Base-by-base conservation (phyloP, 92 coral and sea anemone genomes). In the Porites lobata region DNA sequence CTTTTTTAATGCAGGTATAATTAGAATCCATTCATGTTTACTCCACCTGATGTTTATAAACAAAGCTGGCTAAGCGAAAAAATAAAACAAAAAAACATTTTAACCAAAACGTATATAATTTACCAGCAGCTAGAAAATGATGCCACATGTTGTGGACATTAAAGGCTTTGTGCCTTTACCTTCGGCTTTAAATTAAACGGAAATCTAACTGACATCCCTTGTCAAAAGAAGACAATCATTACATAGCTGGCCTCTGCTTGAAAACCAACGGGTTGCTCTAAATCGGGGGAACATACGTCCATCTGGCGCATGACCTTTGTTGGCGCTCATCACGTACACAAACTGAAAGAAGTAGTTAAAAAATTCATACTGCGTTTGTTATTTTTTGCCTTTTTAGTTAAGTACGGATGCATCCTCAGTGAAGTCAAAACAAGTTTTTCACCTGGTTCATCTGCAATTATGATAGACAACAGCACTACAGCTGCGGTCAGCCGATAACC, bases 41-140 rank as follows among this genome's bases (percentile, higher is more conserved):
- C 53, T 74, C 21, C 78, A 74, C 79, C 87, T 73, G 87, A 84
- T 43, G 9, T 19, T 24, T 74, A 74, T 63, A 84, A 74, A 84
- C 75, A 84, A 84, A 84, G 87, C 87, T 84, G 87, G 24, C 54
- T 83, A 47, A 38, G 21, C 71, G 51, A 58, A 57, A 38, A 38
- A 38, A 38, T 38, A 38, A 38, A 38, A 38, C 47, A 38, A 38
- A 38, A 29, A 38, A 38, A 38, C 47, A 38, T 38, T 38, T 38
- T 38, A 38, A 38, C 47, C 56, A 71, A 70, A 82, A 29, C 59
- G 20, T 32, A 5, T 43, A 4, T 56, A 69, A 56, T 38, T 38
- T 38, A 29, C 75, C 50, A 29, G 32, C 77, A 81, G 67, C 12
- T 24, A 57, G 20, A 21, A 26, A 63, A 51, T 79, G 7, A n/a